Conservation (phyloP, 1,140 invertebrate species). For the Popillia japonica region DNA sequence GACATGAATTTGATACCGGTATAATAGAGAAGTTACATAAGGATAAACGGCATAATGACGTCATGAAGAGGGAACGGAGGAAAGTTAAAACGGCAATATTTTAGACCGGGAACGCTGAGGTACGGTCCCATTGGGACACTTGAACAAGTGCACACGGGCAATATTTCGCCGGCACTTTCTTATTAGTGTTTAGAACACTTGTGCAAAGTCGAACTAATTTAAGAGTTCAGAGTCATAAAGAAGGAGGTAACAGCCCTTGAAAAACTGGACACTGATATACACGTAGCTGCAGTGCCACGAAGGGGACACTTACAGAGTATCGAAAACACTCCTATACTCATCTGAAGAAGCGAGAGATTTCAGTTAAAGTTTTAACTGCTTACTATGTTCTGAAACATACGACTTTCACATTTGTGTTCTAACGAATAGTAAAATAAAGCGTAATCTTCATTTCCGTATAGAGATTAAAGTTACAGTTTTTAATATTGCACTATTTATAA, state of each 20-base stretch:
- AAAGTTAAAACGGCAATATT: conserved; percentile 58
- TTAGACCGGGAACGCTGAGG: conserved; percentile 51
- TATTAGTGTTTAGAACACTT: conserved; percentile 59
- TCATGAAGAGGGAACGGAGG: conserved; percentile 46
- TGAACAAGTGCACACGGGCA: conserved; percentile 32
- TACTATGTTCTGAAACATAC: conserved; percentile 26
- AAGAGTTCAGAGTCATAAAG: conserved; percentile 57
- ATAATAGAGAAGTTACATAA: conserved; percentile 36
- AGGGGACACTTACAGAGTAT: conserved; percentile 17
- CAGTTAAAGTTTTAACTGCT: conserved; percentile 44
- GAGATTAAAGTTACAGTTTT: too few species aligned
- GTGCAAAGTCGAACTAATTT: conserved; percentile 59
- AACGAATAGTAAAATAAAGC: not conserved
- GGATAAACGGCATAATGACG: conserved; percentile 34
- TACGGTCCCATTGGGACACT: conserved; percentile 47
- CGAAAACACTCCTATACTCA: conserved; percentile 6
- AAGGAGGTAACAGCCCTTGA: conserved; percentile 58
- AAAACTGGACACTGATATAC: conserved; percentile 55
- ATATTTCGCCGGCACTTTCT: conserved; percentile 56
- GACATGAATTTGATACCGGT: not conserved
- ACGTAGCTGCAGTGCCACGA: conserved; percentile 32
- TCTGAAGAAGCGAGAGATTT: not conserved
- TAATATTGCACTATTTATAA: too few species aligned
- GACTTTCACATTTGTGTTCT: not conserved
- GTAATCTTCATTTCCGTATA: too few species aligned